Base-by-base conservation (phyloP, 1,140 invertebrate species). In the Pogonomyrmex barbatus region DNA sequence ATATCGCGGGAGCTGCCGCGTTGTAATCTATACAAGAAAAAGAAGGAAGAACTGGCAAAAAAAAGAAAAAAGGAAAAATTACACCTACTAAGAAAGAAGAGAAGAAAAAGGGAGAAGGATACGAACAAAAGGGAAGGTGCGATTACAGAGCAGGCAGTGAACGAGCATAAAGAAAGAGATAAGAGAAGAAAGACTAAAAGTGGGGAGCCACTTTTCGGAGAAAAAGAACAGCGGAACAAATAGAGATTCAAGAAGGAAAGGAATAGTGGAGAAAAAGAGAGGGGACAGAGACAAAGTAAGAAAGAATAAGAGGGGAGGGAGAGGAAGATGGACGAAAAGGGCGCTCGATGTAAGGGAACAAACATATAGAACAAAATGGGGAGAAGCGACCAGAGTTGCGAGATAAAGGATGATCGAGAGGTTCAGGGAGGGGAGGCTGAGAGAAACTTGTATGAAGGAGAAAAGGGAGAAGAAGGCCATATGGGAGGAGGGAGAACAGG, bases 341-440 rank as follows among this genome's bases (percentile, higher is more conserved):
- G 17, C 24, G 12, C 14, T 36, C n/a, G 56, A 33, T 10, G n/a
- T 42, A 56, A 45, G 52, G 30, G 50, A n/a, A 78, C 52, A 68
- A 68, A 73, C 47, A n/a, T 47, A 30, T 52, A 47, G 52, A 60
- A 73, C 54, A 73, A 83, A 62, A 82, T 82, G 52, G 67, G 63
- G 14, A 58, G 47, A 50, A 4, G 47, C 4, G 36, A 10, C 36
- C 36, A 24, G 42, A 75, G 54, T 83, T 39, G 67, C n/a, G 68
- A 79, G 83, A 79, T 73, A 68, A 88, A 75, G 54, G 47, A 73
- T 88, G 65, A 71, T 56, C 58, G 36, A 63, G 63, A 50, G 47
- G 30, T 2, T 42, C 36, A 65, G 33, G 4, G 71, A 39, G 42
- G 24, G 33, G 42, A 30, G 8, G 58, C 2, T 5, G 33, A 30